Percentiles rank a stretch among this genome's conserved stretches.
These are phyloP conservation scores for Semibalanus balanoides DNA, from an alignment of 1,140 invertebrate species.

Conservation along the genomic window DNA sequence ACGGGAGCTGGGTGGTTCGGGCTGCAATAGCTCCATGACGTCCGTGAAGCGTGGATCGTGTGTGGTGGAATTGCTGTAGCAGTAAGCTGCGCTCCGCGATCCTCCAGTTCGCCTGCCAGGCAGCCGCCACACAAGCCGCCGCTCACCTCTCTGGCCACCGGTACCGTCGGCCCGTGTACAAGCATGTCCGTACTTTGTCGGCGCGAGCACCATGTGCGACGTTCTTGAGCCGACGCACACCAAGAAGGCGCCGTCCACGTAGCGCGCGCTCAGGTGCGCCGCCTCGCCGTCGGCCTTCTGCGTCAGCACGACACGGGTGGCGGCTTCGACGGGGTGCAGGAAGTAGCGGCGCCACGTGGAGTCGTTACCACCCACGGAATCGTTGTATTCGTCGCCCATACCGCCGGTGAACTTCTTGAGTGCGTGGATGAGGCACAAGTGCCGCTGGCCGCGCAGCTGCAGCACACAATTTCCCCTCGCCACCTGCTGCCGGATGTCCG, in stretches of 20 bases:
- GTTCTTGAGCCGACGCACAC: conserved; percentile 37
- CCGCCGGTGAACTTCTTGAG: conserved; percentile 37
- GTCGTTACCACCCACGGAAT: conserved; percentile 27
- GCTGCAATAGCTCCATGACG: conserved; percentile 34
- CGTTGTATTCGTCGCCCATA: conserved; percentile 37
- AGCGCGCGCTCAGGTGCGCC: conserved; percentile 33
- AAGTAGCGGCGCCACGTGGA: conserved; percentile 28
- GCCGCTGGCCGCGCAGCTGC: background rate
- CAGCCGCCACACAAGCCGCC: conserved; percentile 9
- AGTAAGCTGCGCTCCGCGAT: conserved; percentile 15
- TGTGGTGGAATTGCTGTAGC: conserved; percentile 21
- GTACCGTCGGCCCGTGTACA: conserved; percentile 30
- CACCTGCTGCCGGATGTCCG: conserved; percentile 12
- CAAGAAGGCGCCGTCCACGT: conserved; percentile 27
- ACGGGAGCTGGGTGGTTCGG: conserved; percentile 29
- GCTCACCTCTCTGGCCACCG: conserved; percentile 30
- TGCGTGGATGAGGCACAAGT: background rate
- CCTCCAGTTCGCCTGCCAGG: conserved; percentile 25
- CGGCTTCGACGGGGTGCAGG: conserved; percentile 13
- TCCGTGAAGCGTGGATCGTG: conserved; percentile 27
- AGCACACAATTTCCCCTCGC: conserved; percentile 3
- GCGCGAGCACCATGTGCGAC: conserved; percentile 34
- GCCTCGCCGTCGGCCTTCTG: conserved; percentile 38
- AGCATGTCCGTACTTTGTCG: conserved; percentile 31
- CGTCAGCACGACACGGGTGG: conserved; percentile 28